These are phyloP conservation scores for Rhynchotus rufescens DNA, from an alignment of 2,797 vertebrate genomes.

Conservation along the genomic window DNA sequence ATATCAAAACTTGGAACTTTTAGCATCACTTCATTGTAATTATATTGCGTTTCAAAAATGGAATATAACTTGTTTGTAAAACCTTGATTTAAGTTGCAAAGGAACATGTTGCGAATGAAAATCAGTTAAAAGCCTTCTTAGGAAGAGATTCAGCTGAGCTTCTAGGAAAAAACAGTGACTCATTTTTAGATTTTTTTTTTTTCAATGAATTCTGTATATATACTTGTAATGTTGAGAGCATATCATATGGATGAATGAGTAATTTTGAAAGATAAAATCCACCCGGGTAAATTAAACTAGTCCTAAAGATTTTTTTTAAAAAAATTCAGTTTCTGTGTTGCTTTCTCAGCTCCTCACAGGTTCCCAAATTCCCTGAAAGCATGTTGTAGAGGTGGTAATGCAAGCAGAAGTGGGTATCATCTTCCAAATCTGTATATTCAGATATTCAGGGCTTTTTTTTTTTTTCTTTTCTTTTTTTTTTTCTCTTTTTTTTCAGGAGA, in stretches of 20 bases:
- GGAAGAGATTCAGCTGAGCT: not conserved
- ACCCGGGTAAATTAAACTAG: not conserved
- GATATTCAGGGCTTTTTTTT: not conserved
- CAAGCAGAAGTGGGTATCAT: not conserved
- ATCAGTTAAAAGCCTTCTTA: not conserved
- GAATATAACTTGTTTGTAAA: constrained; percentile 15
- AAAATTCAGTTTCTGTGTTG: not conserved
- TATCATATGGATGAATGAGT: constrained; percentile 31
- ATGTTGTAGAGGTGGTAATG: not conserved
- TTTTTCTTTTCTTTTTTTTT: not conserved
- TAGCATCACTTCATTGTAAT: not conserved
- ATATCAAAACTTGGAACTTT: constrained; percentile 18
- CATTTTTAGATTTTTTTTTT: not conserved
- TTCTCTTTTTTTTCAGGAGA: not conserved
- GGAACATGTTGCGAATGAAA: not conserved
- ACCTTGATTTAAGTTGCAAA: not conserved
- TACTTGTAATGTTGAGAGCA: not conserved
- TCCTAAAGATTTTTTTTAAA: not conserved
- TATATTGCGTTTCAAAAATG: not conserved
- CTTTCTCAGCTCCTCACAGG: not conserved
- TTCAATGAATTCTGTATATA: not conserved
- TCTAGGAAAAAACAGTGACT: not conserved
- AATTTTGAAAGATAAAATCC: not conserved
- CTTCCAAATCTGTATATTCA: not conserved
- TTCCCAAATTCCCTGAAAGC: not conserved